Base-by-base conservation (phyloP, 2,888 invertebrate species). In the Oxyteleia sp. region DNA sequence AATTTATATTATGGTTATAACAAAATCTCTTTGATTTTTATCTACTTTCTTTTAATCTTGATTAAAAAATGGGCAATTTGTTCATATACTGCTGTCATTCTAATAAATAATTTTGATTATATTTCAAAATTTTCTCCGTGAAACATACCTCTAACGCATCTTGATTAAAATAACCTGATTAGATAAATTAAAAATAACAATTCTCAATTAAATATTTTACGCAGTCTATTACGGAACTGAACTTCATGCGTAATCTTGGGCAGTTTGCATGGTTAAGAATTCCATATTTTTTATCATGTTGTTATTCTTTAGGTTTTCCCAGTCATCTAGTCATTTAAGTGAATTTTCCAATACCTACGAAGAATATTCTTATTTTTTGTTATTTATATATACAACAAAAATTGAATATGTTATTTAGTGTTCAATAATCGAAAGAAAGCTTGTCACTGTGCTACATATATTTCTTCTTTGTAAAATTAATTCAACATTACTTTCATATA, bases 181-280 rank as follows among this genome's bases (percentile, higher is more conserved):
- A 32, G 10, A 32, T 1, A 10, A 10, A 32, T 32, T 32, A 1
- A 32, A 32, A 32, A 8, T 32, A 1, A 10, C 4, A 32, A 8
- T 32, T 32, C 1, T 4, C 10, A 8, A 32, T 32, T 32, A 32
- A 32, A 32, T 32, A 32, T 8, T 32, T 4, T 32, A 10, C 10
- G 1, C 4, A 32, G 10, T 32, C 32, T 8, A 32, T 32, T 10
- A 8, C 10, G 8, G 32, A 32, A 8, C 10, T 32, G 7, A 55
- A 35, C 3, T 32, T 32, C 20, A 23, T 64, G 15, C 43, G 43
- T 43, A 45, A 26, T 43, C 59, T 61, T 43, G 26, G 0, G 43
- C 41, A 26, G 59, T 61, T 61, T 61, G 59, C 16, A 15, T 23
- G 2, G 59, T 61, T 20, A 61, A 15, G 15, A 61, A 61, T 26